These are phyloP conservation scores for Syngnathoides biaculeatus DNA, from an alignment of 2,113 vertebrate species.

Conservation along the genomic window DNA sequence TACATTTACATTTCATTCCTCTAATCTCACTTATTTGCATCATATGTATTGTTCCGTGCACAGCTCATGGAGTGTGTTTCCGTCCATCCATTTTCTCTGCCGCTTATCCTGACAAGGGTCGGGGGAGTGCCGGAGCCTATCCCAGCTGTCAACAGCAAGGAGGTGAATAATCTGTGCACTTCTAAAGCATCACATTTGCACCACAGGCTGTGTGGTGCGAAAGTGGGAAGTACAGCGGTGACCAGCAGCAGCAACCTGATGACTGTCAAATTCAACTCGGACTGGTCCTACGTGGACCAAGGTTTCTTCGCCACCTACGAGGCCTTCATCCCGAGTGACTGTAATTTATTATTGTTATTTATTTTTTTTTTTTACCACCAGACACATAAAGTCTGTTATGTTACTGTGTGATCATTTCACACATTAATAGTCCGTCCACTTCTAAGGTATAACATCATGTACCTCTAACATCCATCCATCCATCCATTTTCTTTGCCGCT, in stretches of 20 bases:
- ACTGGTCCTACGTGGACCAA: slow-evolving; percentile 76
- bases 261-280: slow-evolving; percentile 77
- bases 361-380: background rate
- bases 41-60: background rate
- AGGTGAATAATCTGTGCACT: background rate
- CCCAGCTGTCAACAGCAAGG: too few species aligned
- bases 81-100: too few species aligned
- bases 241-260: slow-evolving; percentile 70
- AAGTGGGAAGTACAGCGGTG: slow-evolving; percentile 65
- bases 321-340: slow-evolving; percentile 80
- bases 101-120: too few species aligned
- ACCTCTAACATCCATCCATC: too few species aligned
- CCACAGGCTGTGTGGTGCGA: slow-evolving; percentile 79
- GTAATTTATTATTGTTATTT: too few species aligned
- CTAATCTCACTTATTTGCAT: background rate
- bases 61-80: too few species aligned
- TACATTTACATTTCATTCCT: background rate
- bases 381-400: background rate
- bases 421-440: too few species aligned
- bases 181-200: background rate
- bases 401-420: background rate
- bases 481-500: too few species aligned
- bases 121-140: too few species aligned
- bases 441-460: too few species aligned
- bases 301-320: slow-evolving; percentile 83